A percentile compares a stretch with the other conserved stretches of the same genome.
phyloP scores from a whole-genome alignment of 2,888 invertebrate species.

The Ommatoiulus sabulosus region DNA sequence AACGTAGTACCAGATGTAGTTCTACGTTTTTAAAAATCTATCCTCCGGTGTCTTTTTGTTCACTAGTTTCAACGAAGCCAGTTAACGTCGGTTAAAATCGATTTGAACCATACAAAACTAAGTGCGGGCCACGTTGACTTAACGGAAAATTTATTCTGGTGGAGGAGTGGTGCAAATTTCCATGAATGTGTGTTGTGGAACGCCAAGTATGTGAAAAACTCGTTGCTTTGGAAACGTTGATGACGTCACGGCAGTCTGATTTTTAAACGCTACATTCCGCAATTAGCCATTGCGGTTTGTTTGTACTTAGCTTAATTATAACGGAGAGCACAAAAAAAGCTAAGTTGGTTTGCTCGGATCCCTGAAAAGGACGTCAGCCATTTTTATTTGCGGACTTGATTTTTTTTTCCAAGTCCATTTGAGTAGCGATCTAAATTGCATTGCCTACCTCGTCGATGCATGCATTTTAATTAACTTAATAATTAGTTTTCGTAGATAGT shows the following conservation, averaged over 20 bases:
- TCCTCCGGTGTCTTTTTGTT: no score
- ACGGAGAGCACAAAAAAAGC: background rate
- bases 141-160: background rate
- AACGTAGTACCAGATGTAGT: no score
- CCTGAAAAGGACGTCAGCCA: background rate
- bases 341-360: background rate
- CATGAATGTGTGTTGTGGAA: background rate
- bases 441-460: conserved; percentile 1
- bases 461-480: background rate
- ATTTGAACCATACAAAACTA: no score
- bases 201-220: background rate
- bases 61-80: no score
- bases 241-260: background rate
- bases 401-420: background rate
- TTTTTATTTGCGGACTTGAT: background rate
- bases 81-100: no score
- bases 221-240: background rate
- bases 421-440: background rate
- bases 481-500: background rate
- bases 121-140: no score
- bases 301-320: background rate
- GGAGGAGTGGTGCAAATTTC: background rate
- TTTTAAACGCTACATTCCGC: background rate
- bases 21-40: no score
- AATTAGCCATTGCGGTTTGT: background rate